Evolutionary conservation across 2,797 vertebrate species (phyloP), one percentile per base, ranked within the genome.

Genomic region (Microctenopoma steveboyesi): DNA sequence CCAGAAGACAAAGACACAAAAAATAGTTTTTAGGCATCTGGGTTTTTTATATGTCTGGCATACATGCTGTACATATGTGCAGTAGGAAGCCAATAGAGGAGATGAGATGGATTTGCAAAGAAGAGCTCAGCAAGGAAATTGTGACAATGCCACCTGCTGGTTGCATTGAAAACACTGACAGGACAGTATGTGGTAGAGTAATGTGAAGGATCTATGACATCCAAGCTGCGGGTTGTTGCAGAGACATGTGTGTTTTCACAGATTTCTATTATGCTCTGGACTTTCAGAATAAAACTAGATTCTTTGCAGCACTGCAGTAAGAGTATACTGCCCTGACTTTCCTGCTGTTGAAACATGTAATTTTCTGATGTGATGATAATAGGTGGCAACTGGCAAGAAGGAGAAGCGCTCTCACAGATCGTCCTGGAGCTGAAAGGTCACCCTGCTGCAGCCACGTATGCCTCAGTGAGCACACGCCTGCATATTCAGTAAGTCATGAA

Each of bases 91-190:
- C 25, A 8, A 30, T 7, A 9, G 10, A 54, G 4, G 49, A 51
- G 28, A 53, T 37, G 50, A 56, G 9, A 37, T 30, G 13, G 2
- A 28, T 7, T 13, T n/a, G 3, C 28, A 14, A 42, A 28, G 10
- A 27, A 33, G 25, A 56, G 14, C 27, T 47, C 16, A 33, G 25
- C 15, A 25, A 10, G 25, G 8, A 48, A 27, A 39, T 14, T 64
- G 47, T 39, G 30, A 56, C 66, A 64, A 68, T 45, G 79, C 83
- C 74, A 64, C 64, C 76, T 78, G 64, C 64, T 82, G 79, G 79
- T 43, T 65, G 28, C 15, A 50, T 22, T 54, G 3, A 40, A 40
- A 56, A 58, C 56, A 54, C 22, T 5, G 13, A 57, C 28, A 16
- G 14, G 16, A 14, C 33, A 14, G 1, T 6, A 15, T 12, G 9